Evolutionary conservation across 2,888 invertebrate species (phyloP).

Genomic region (Aphodius sticticus): DNA sequence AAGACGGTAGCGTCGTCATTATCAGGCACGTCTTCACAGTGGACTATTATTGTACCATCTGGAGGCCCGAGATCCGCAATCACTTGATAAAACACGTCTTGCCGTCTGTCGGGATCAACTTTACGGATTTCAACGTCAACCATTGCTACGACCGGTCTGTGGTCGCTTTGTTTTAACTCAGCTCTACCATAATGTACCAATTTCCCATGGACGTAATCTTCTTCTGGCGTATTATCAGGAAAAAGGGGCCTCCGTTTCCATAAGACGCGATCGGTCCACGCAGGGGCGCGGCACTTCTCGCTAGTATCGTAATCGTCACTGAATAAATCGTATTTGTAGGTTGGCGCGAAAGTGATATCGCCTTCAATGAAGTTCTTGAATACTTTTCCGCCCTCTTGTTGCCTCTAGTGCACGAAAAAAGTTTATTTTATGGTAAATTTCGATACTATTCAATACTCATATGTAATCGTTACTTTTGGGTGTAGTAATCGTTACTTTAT

Average conservation of each 20-base stretch:
- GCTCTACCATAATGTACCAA: slow-evolving; percentile 90
- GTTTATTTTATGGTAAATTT: too few relatives aligned
- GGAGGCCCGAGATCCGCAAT: slow-evolving; percentile 91
- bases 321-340: slow-evolving; percentile 98
- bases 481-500: too few relatives aligned
- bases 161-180: slow-evolving; percentile 97
- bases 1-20: slow-evolving; percentile 71
- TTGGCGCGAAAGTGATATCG: slow-evolving; percentile 90
- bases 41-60: slow-evolving; percentile 90
- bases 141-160: slow-evolving; percentile 93
- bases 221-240: slow-evolving; percentile 68
- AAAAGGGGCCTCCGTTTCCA: slow-evolving; percentile 86
- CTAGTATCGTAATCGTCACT: slow-evolving; percentile 99
- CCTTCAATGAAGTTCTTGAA: slow-evolving; percentile 96
- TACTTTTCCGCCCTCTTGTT: slow-evolving; percentile 81
- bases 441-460: too few relatives aligned
- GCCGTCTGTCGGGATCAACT: slow-evolving; percentile 79
- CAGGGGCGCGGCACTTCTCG: slow-evolving; percentile 95
- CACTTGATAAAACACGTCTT: slow-evolving; percentile 80
- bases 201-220: slow-evolving; percentile 77
- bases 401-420: slow-evolving; percentile 61
- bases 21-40: slow-evolving; percentile 49
- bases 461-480: too few relatives aligned
- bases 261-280: slow-evolving; percentile 98
- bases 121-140: slow-evolving; percentile 87